phyloP scores from a whole-genome alignment of 1,140 invertebrate species.

The Globodera rostochiensis region DNA sequence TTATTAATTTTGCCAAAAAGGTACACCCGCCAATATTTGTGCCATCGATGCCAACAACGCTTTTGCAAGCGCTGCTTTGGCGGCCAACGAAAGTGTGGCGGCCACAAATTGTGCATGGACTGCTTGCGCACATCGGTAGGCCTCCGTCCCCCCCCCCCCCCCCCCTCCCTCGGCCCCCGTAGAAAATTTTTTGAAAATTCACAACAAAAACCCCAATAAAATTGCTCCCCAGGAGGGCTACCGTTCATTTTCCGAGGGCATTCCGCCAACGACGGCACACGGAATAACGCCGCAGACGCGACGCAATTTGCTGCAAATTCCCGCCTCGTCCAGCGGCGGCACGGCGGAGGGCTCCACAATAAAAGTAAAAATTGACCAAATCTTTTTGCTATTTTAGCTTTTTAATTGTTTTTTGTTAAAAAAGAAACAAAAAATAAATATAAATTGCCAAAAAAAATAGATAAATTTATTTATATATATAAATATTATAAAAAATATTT shows the following conservation, averaged over 20 bases:
- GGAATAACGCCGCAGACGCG: not conserved
- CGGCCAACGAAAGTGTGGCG: constrained; percentile 27
- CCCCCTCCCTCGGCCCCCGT: not conserved
- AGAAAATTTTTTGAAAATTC: not conserved
- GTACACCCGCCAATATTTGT: constrained; percentile 7
- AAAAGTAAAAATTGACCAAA: not conserved
- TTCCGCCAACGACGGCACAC: not conserved
- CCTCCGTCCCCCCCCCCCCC: too few species aligned
- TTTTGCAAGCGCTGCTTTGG: constrained; percentile 28
- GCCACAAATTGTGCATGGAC: constrained; percentile 27
- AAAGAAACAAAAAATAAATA: too few species aligned
- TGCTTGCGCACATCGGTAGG: not conserved
- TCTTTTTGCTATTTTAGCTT: too few species aligned
- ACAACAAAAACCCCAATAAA: not conserved
- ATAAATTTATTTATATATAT: not conserved
- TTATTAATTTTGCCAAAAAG: not conserved
- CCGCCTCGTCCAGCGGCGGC: not conserved
- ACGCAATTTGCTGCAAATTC: constrained; percentile 20
- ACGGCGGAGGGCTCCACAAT: constrained; percentile 9
- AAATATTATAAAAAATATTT: not conserved
- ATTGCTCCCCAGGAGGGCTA: constrained; percentile 6
- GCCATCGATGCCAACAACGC: constrained; percentile 22
- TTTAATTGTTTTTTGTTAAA: too few species aligned
- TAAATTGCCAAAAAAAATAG: not conserved
- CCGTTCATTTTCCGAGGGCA: constrained; percentile 15